phyloP scores from a whole-genome alignment of 2,888 invertebrate genomes.

The Papilio demoleus region DNA sequence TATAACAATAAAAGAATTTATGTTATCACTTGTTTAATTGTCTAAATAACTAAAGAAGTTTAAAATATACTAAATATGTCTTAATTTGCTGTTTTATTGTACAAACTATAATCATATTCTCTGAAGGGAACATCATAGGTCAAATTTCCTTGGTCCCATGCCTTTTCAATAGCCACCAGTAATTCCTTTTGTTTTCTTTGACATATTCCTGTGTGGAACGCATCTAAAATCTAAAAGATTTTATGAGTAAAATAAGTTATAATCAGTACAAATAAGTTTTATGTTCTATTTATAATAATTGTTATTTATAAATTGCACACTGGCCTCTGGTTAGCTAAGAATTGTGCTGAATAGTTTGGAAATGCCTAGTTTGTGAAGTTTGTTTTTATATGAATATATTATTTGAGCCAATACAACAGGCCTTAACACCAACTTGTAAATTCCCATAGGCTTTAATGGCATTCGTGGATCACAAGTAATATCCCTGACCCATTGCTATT shows the following conservation, averaged over 20 bases:
- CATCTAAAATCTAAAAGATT: conserved; percentile 81
- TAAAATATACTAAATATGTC: conserved; percentile 25
- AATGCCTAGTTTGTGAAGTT: no score
- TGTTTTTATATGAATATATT: no score
- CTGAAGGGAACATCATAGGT: conserved; percentile 93
- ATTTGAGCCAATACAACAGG: no score
- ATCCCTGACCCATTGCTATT: no score
- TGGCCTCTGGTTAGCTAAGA: no score
- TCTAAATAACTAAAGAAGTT: conserved; percentile 29
- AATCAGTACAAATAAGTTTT: background rate
- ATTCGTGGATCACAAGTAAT: no score
- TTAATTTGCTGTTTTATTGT: conserved; percentile 63
- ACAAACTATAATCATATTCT: conserved; percentile 92
- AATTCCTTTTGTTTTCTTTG: conserved; percentile 90
- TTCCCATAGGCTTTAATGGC: no score
- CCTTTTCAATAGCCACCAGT: conserved; percentile 89
- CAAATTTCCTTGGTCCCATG: conserved; percentile 91
- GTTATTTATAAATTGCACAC: no score
- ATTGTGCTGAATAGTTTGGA: no score
- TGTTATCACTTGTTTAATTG: conserved; percentile 23
- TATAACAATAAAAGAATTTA: conserved; percentile 19
- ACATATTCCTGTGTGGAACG: conserved; percentile 91
- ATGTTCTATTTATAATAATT: no score
- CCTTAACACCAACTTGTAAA: no score
- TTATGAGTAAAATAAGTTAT: background rate